A percentile compares a stretch with the other conserved stretches of the same genome.
Conservation (phyloP, 2,888 invertebrate genomes). For the Rotaria magnacalcarata region DNA sequence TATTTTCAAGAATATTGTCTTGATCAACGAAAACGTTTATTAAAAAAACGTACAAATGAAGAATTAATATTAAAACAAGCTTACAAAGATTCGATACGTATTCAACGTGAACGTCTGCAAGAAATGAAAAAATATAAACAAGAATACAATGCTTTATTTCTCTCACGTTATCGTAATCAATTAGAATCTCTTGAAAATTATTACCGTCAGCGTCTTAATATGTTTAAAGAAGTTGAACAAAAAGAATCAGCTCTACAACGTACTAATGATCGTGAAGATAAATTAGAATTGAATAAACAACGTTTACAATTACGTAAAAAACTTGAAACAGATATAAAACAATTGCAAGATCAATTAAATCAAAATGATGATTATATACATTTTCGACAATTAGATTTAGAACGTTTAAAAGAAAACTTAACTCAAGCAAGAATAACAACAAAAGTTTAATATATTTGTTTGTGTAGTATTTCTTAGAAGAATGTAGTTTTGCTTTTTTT, state of each 20-base stretch:
- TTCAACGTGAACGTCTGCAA: slow-evolving; percentile 56
- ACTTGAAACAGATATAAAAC: slow-evolving; percentile 56
- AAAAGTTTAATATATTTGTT: slow-evolving; percentile 11
- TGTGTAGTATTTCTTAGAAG: background rate
- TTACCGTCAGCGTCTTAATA: slow-evolving; percentile 57
- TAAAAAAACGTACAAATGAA: slow-evolving; percentile 55
- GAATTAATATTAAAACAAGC: slow-evolving; percentile 59
- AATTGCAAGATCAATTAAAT: slow-evolving; percentile 55
- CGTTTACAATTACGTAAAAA: slow-evolving; percentile 56
- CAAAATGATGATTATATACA: slow-evolving; percentile 57
- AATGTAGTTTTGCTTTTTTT: background rate
- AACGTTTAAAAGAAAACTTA: slow-evolving; percentile 48
- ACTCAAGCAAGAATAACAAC: slow-evolving; percentile 35
- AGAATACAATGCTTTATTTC: slow-evolving; percentile 53
- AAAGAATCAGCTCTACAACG: slow-evolving; percentile 51
- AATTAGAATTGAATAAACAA: slow-evolving; percentile 53
- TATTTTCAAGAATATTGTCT: slow-evolving; percentile 58
- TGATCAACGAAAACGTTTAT: slow-evolving; percentile 54
- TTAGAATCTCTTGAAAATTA: slow-evolving; percentile 58
- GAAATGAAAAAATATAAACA: slow-evolving; percentile 56
- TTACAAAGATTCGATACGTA: slow-evolving; percentile 56
- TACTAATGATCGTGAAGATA: slow-evolving; percentile 54
- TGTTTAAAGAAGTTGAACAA: slow-evolving; percentile 55
- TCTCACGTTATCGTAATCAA: slow-evolving; percentile 53
- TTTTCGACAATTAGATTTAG: slow-evolving; percentile 57